These are phyloP conservation scores for Uria aalge DNA, from an alignment of 2,113 vertebrate genomes.

Conservation along the genomic window DNA sequence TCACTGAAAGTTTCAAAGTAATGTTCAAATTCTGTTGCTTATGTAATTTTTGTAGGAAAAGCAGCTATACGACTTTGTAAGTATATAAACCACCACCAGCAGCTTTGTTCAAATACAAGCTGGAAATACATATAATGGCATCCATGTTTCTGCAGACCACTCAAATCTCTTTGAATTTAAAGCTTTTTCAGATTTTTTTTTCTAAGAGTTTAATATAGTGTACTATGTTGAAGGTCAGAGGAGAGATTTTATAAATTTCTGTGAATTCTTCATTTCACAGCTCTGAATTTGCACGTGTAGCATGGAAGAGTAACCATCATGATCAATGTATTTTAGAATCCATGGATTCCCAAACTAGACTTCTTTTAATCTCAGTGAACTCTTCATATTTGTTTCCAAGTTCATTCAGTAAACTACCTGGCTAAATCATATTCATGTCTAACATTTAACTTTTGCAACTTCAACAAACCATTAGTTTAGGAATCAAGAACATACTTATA, in stretches of 20 bases:
- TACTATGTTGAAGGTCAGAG: neutral
- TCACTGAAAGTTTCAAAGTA: neutral
- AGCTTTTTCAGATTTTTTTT: neutral
- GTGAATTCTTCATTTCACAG: neutral
- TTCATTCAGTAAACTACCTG: neutral
- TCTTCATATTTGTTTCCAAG: neutral
- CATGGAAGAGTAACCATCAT: neutral
- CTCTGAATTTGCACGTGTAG: fast-evolving
- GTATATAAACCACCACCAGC: neutral
- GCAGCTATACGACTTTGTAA: neutral
- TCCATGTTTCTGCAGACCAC: neutral
- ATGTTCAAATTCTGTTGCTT: neutral
- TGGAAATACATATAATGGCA: neutral
- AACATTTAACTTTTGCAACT: neutral
- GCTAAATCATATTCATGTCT: neutral
- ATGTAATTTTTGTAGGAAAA: neutral
- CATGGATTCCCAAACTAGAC: neutral
- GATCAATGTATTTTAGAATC: neutral
- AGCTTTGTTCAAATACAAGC: neutral
- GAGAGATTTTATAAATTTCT: neutral
- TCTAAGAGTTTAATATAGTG: neutral
- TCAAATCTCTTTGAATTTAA: neutral
- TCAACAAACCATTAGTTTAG: neutral
- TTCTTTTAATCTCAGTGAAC: neutral
- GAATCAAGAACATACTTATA: neutral